Evolutionary conservation across 2,113 vertebrate genomes (phyloP).

Genomic region (Microtus pennsylvanicus): DNA sequence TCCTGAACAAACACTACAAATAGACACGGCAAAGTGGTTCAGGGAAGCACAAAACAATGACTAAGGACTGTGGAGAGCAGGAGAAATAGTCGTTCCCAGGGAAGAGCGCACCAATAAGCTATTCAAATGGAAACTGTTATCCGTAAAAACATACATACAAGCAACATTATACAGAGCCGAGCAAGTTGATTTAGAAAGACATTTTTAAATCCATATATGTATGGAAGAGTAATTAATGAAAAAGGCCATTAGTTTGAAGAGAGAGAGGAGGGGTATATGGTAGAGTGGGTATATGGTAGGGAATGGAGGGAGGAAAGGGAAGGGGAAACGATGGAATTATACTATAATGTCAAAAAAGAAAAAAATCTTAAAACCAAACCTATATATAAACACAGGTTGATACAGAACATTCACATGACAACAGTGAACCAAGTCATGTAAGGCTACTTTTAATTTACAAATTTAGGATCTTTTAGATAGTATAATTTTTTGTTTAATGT

Average conservation of each 20-base stretch:
- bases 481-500: neutral
- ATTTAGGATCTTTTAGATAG: neutral
- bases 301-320: neutral
- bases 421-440: neutral
- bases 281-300: neutral
- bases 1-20: neutral
- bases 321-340: neutral
- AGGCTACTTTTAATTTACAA: slow-evolving; percentile 3
- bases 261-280: neutral
- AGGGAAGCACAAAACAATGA: too few relatives aligned
- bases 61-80: neutral
- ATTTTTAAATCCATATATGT: too few relatives aligned
- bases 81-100: too few relatives aligned
- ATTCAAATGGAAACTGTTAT: too few relatives aligned
- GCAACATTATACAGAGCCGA: neutral
- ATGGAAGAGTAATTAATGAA: neutral
- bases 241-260: neutral
- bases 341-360: neutral
- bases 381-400: neutral
- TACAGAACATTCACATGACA: neutral
- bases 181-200: neutral
- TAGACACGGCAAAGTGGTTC: neutral
- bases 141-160: neutral
- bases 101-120: neutral
- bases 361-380: neutral